A percentile compares a stretch with the other conserved stretches of the same genome.
phyloP scores from a whole-genome alignment of 2,113 vertebrate species.

The Fukomys damarensis region DNA sequence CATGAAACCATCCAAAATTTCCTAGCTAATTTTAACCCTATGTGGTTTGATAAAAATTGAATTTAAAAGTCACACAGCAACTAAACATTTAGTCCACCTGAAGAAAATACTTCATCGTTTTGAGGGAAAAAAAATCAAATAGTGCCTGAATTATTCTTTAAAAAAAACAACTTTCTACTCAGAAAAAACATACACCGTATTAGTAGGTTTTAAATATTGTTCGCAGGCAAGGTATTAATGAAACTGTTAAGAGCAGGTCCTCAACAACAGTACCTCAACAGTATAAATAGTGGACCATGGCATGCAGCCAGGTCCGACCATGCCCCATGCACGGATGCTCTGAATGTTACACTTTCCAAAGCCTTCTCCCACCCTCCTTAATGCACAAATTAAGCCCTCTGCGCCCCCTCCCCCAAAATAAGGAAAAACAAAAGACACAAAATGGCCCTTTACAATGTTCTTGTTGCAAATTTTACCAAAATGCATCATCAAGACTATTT shows the following conservation, averaged over 20 bases:
- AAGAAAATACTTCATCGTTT: background rate
- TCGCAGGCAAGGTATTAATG: background rate
- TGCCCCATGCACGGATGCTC: background rate
- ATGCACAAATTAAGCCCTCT: background rate
- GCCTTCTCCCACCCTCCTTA: background rate
- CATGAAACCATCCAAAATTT: conserved; percentile 71
- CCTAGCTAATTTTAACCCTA: conserved; percentile 71
- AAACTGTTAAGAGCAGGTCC: background rate
- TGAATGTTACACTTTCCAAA: conserved; percentile 1
- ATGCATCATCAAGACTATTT: background rate
- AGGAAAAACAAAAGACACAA: background rate
- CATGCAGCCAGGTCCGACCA: background rate
- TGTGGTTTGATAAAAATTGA: background rate
- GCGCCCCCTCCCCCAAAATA: background rate
- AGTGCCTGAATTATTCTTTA: background rate
- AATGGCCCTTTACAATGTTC: background rate
- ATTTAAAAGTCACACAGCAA: background rate
- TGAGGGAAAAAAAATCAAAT: background rate
- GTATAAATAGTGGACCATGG: background rate
- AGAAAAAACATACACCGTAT: background rate
- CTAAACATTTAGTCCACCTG: background rate
- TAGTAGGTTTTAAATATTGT: background rate
- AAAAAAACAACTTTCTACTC: background rate
- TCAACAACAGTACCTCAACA: background rate
- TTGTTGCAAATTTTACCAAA: background rate